These are phyloP conservation scores for Sphecodes monilicornis DNA, from an alignment of 2,888 invertebrate genomes.

Conservation along the genomic window DNA sequence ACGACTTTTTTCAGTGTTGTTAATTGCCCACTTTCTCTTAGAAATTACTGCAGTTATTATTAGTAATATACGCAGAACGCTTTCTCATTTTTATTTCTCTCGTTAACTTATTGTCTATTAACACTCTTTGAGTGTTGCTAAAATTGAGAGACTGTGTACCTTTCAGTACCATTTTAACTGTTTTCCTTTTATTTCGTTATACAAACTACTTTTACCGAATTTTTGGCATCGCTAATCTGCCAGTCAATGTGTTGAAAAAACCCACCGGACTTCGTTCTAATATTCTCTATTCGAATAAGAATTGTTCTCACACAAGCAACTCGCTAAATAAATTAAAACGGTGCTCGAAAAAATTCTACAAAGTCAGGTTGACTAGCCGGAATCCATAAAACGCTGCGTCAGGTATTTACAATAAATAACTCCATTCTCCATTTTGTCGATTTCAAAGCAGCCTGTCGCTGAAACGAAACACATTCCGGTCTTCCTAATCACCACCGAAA, in stretches of 20 bases:
- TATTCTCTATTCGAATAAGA: neutral
- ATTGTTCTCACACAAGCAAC: neutral
- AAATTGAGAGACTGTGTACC: too few relatives aligned
- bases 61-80: neutral
- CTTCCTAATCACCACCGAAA: neutral
- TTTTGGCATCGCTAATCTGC: neutral
- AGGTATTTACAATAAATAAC: neutral
- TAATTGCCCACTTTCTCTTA: neutral
- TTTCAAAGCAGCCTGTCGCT: neutral
- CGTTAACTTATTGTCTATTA: too few relatives aligned
- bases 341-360: neutral
- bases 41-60: neutral
- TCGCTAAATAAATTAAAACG: neutral
- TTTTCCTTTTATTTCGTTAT: neutral
- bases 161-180: too few relatives aligned
- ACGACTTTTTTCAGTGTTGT: neutral
- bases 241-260: too few relatives aligned
- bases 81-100: neutral
- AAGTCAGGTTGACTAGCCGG: neutral
- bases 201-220: neutral
- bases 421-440: neutral
- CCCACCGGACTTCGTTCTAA: too few relatives aligned
- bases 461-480: neutral
- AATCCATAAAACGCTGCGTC: neutral
- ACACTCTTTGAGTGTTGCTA: too few relatives aligned